Base-by-base conservation (phyloP, 2,888 invertebrate species). In the Petrophora chlorosata region DNA sequence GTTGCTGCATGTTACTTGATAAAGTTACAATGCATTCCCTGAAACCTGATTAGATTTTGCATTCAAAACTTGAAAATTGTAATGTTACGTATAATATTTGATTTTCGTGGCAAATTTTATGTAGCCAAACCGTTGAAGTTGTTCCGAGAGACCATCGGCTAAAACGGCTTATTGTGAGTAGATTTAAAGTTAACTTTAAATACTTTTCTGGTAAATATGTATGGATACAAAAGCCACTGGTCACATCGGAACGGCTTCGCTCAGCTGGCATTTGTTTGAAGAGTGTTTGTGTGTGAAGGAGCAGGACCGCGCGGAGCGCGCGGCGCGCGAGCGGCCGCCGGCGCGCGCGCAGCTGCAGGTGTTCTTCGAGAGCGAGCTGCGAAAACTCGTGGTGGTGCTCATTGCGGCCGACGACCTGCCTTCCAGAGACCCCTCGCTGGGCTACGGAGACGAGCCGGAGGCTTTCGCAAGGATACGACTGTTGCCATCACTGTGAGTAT, bases 281-380 rank as follows among this genome's bases (percentile, higher is more conserved):
- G 28, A 39, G 12, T 38, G 16, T 34, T 35, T 25, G 43, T 53
- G 47, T 63, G 61, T 75, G 50, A 83, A 90, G 90, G 89, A 88
- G 68, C 89, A 89, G 69, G 89, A 89, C 47, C 82, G 88, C 4
- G 81, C 80, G 17, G 87, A 88, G 56, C 70, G 87, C 5, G 79
- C 77, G 23, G 79, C 77, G 23, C 72, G 79, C 51, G 95, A 96
- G 81, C 93, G 95, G 55, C 93, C 93, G 62, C 92, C 94, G 15
- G 96, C 96, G 29, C 92, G 97, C 13, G 93, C 97, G 23, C 96
- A 97, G 84, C 92, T 98, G 59, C 97, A 97, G 79, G 94, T 97
- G 43, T 96, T 95, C 94, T 97, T 97, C 88, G 95, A 97, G 73
- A 93, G 94, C 49, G 96, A 96, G 69, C 92, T 95, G 50, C 93